Percentiles rank a stretch among this genome's conserved stretches.
These are phyloP conservation scores for Muntiacus muntjak DNA, from an alignment of 2,113 vertebrate species.

Conservation along the genomic window DNA sequence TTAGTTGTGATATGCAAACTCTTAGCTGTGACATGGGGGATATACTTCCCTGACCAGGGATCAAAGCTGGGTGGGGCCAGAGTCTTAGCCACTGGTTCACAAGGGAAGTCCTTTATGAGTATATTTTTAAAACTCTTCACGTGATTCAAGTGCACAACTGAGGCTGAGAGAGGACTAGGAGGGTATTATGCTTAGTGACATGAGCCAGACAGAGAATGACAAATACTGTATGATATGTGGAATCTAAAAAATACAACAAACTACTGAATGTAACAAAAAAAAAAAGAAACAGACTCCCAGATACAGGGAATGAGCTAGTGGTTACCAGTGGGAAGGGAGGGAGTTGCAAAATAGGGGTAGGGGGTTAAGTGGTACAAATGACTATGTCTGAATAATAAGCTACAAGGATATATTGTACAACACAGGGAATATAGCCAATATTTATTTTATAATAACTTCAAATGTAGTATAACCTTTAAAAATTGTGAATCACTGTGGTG, in stretches of 20 bases:
- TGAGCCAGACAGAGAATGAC: not conserved
- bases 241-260: not conserved
- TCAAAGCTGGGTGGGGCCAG: not conserved
- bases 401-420: not conserved
- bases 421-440: not conserved
- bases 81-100: not conserved
- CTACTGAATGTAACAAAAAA: not conserved
- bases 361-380: not conserved
- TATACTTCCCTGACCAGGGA: not conserved
- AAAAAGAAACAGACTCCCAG: not conserved
- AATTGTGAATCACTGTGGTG: not conserved
- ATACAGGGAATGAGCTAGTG: not conserved
- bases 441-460: not conserved
- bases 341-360: not conserved
- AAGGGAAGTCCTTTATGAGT: not conserved
- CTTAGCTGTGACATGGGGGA: not conserved
- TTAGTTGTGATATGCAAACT: not conserved
- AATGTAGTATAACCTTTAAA: not conserved
- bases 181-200: not conserved
- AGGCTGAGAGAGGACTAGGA: not conserved
- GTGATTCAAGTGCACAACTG: not conserved
- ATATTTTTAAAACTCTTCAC: not conserved
- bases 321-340: not conserved
- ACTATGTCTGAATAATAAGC: not conserved
- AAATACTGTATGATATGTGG: not conserved